A percentile compares a stretch with the other conserved stretches of the same genome.
Evolutionary conservation across 2,888 invertebrate genomes (phyloP).

Genomic region (Phalangium opilio): DNA sequence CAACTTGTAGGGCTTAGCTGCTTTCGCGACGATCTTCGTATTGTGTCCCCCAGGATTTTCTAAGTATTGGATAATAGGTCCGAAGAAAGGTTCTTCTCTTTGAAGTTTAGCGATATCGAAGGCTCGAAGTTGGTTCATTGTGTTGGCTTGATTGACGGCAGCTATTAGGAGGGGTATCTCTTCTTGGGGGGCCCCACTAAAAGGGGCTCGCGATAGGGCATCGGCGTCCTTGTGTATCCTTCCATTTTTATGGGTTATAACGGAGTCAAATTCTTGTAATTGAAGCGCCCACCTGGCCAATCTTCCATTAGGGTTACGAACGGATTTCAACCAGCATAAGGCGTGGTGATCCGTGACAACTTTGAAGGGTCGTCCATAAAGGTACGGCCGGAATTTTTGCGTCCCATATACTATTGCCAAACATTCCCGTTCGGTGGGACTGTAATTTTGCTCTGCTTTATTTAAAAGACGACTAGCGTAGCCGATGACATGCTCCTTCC

Average conservation of each 20-base stretch:
- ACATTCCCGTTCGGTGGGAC: slow-evolving; percentile 32
- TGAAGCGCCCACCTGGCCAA: slow-evolving; percentile 33
- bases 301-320: slow-evolving; percentile 31
- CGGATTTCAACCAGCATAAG: slow-evolving; percentile 32
- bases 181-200: background rate
- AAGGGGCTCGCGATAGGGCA: slow-evolving; percentile 25
- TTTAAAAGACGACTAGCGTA: slow-evolving; percentile 15
- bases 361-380: slow-evolving; percentile 27
- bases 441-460: slow-evolving; percentile 24
- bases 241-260: slow-evolving; percentile 30
- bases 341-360: slow-evolving; percentile 35
- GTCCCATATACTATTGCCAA: slow-evolving; percentile 28
- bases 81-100: too few species aligned
- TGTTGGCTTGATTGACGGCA: too few species aligned
- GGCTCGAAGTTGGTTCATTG: too few species aligned
- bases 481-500: slow-evolving; percentile 16
- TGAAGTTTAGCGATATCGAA: too few species aligned
- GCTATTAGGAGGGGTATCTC: too few species aligned
- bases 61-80: too few species aligned
- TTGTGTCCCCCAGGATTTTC: too few species aligned
- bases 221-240: slow-evolving; percentile 30
- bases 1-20: too few species aligned
- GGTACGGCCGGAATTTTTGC: slow-evolving; percentile 30
- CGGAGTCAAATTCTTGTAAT: slow-evolving; percentile 29
- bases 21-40: too few species aligned